Conservation (phyloP, 2,888 invertebrate species). For the Sceliomorpha sp. region DNA sequence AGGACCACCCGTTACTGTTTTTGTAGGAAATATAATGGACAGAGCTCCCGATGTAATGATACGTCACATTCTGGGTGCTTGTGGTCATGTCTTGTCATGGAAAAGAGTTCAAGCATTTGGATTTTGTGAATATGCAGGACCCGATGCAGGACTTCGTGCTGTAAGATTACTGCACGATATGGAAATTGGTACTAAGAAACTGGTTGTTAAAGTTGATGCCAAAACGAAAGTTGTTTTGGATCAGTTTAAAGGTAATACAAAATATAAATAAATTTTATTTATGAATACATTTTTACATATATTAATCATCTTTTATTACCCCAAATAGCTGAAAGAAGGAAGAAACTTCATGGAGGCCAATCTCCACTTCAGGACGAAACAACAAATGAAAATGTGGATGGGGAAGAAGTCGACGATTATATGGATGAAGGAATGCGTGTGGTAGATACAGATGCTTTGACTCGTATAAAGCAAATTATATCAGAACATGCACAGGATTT, state of each 20-base stretch:
- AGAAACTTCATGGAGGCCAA: slow-evolving; percentile 83
- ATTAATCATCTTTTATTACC: too few species aligned
- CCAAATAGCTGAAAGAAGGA: slow-evolving; percentile 84
- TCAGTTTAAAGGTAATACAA: slow-evolving; percentile 90
- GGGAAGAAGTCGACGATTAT: slow-evolving; percentile 84
- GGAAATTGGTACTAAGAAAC: slow-evolving; percentile 94
- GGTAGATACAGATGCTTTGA: slow-evolving; percentile 87
- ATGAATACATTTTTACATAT: too few species aligned
- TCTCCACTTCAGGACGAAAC: slow-evolving; percentile 83
- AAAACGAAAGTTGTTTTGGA: slow-evolving; percentile 97
- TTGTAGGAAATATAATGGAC: slow-evolving; percentile 98
- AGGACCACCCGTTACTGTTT: slow-evolving; percentile 97
- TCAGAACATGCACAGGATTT: slow-evolving; percentile 85
- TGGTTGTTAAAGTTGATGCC: slow-evolving; percentile 98
- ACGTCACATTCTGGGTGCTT: slow-evolving; percentile 93
- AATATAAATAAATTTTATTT: not conserved
- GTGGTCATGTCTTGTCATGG: slow-evolving; percentile 97
- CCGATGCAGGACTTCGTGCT: slow-evolving; percentile 96
- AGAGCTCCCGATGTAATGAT: slow-evolving; percentile 97
- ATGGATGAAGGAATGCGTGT: slow-evolving; percentile 89
- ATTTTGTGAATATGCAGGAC: slow-evolving; percentile 98
- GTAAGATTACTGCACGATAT: slow-evolving; percentile 95
- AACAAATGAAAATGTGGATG: slow-evolving; percentile 82
- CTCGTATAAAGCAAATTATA: slow-evolving; percentile 89
- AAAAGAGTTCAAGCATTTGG: slow-evolving; percentile 98